Conservation (phyloP, 37 sponge, comb jelly and placozoan species). For the Tethya wilhelma region DNA sequence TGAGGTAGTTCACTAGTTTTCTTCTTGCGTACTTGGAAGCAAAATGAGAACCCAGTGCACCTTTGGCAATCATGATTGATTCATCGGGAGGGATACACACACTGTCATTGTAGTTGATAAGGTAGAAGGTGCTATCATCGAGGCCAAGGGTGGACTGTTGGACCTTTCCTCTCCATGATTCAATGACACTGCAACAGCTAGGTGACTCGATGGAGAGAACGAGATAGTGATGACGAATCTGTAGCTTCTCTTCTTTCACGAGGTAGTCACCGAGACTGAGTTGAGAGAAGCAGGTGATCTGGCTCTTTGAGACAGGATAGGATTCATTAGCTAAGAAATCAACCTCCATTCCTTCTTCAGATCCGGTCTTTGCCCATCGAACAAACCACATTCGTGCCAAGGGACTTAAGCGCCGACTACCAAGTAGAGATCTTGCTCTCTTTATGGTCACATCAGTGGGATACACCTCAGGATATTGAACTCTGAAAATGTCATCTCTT, state of each 20-base stretch:
- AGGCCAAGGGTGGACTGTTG: neutral
- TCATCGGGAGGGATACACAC: conserved; percentile 12
- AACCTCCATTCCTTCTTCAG: conserved; percentile 43
- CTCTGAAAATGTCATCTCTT: conserved; percentile 22
- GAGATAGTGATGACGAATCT: conserved; percentile 19
- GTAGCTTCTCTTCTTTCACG: conserved; percentile 7
- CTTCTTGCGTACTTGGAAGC: neutral
- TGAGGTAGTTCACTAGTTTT: conserved; percentile 33
- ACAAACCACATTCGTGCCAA: conserved; percentile 43
- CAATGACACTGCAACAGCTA: neutral
- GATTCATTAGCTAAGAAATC: conserved; percentile 20
- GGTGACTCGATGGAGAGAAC: conserved; percentile 27
- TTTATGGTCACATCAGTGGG: conserved; percentile 1
- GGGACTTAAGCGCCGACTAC: neutral
- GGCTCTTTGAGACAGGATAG: conserved; percentile 37
- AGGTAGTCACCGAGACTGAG: conserved; percentile 47
- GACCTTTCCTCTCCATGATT: conserved; percentile 19
- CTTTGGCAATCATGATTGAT: conserved; percentile 9
- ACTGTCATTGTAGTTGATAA: conserved; percentile 13
- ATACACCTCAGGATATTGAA: conserved; percentile 38
- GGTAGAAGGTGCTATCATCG: neutral
- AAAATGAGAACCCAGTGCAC: neutral
- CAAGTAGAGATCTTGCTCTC: conserved; percentile 31
- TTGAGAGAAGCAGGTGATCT: conserved; percentile 31
- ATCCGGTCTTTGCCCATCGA: conserved; percentile 53